A percentile compares a stretch with the other conserved stretches of the same genome.
These are phyloP conservation scores for Patella pellucida DNA, from an alignment of 2,888 invertebrate species.

Conservation along the genomic window DNA sequence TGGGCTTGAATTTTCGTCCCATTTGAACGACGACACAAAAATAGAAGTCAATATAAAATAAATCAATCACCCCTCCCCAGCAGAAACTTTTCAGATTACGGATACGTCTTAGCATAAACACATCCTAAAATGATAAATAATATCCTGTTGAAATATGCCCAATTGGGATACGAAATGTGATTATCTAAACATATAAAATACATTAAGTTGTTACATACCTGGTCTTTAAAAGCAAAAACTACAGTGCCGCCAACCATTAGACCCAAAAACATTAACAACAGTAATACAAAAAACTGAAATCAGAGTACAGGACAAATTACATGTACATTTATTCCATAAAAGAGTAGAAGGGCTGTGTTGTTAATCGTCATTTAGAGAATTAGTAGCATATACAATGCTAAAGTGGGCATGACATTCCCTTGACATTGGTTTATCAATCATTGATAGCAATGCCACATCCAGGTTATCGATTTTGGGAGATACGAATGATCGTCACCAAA, in stretches of 20 bases:
- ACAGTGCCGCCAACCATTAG: slow-evolving; percentile 92
- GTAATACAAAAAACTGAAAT: slow-evolving; percentile 80
- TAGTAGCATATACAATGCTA: no score
- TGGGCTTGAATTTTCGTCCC: no score
- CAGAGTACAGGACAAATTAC: neutral
- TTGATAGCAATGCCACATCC: neutral
- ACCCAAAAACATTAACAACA: slow-evolving; percentile 89
- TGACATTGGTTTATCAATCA: neutral
- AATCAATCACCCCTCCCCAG: no score
- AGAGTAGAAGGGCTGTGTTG: neutral
- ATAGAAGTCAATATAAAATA: no score
- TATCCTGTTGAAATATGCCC: no score
- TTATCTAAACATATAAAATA: neutral
- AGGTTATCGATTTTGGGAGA: neutral
- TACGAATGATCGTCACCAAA: neutral
- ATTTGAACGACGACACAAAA: no score
- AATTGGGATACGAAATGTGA: no score
- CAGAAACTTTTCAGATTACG: no score
- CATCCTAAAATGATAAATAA: no score
- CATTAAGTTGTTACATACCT: slow-evolving; percentile 74
- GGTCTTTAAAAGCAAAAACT: slow-evolving; percentile 89
- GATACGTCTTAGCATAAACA: no score
- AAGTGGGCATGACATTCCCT: no score
- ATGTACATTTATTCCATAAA: neutral
- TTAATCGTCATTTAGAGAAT: neutral